phyloP scores from a whole-genome alignment of 2,888 invertebrate genomes.

The Drosophila paracracens region DNA sequence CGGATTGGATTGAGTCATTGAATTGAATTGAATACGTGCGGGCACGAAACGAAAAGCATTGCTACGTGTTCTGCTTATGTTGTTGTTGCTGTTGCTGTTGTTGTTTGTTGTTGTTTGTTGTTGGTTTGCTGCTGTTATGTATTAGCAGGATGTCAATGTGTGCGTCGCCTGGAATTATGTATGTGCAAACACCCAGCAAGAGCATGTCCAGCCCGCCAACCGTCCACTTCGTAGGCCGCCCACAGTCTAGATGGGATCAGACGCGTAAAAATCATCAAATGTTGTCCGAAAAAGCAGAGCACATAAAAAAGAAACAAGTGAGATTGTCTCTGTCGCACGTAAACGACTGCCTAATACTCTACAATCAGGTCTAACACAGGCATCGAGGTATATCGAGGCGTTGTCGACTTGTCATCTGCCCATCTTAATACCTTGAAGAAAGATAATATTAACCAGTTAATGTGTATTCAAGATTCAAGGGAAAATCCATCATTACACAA shows the following conservation, averaged over 20 bases:
- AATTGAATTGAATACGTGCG: slow-evolving; percentile 80
- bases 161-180: slow-evolving; percentile 70
- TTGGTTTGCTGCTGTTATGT: slow-evolving; percentile 49
- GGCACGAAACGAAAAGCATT: slow-evolving; percentile 62
- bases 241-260: slow-evolving; percentile 30
- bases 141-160: slow-evolving; percentile 78
- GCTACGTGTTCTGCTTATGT: slow-evolving; percentile 58
- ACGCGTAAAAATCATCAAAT: slow-evolving; percentile 77
- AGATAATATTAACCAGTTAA: background rate
- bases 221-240: background rate
- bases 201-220: background rate
- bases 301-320: slow-evolving; percentile 35
- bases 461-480: background rate
- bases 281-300: slow-evolving; percentile 65
- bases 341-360: background rate
- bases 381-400: background rate
- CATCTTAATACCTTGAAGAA: background rate
- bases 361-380: background rate
- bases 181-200: slow-evolving; percentile 32
- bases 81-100: slow-evolving; percentile 14
- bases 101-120: background rate
- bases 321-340: background rate
- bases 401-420: background rate
- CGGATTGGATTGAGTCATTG: slow-evolving; percentile 74
- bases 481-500: background rate